Evolutionary conservation across 2,888 invertebrate species (phyloP), one percentile per base, ranked within the genome.

Genomic region (Lasioglossum calceatum): DNA sequence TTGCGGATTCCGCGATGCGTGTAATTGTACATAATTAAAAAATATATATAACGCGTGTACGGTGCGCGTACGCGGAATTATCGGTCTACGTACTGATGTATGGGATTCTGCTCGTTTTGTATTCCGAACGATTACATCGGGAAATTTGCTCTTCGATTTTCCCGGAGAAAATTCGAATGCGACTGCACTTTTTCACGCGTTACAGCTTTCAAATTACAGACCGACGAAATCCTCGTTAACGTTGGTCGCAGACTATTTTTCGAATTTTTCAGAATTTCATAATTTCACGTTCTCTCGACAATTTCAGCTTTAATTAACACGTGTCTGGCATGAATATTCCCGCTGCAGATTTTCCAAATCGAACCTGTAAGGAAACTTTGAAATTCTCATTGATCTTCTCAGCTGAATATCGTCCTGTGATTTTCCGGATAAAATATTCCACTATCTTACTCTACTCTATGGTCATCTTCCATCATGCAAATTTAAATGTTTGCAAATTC

Each of bases 1-100:
- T 87, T 86, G 83, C 86, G 77, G 70, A 75, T 80, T 76, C 83
- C 75, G 64, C 72, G 64, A 36, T 78, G 77, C 86, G 64, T 78
- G 73, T 80, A 87, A 86, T 80, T 86, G 83, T 73, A 79, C 84
- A 73, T 36, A 70, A 70, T 70, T 19, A 39, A 39, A 70, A 70
- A 70, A 32, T 64, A 61, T 61, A 54, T 58, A 64, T 64, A 64
- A 27, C 27, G 27, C 32, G 19, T 32, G 19, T 16, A 32, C 61
- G 0, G 4, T 27, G 32, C 5, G 64, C 64, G 14, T 64, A 64
- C 32, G 64, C 32, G 27, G 16, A 64, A 64, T 64, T 64, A 64
- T 64, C 64, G 64, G 64, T 32, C 32, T 16, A 5, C 64, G 64
- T 0, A 36, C 32, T 19, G 16, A 16, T 7, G 32, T 64, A 36